Percentiles rank a stretch among this genome's conserved stretches.
phyloP scores from a whole-genome alignment of 2,888 invertebrate genomes.

The Germaria angustata region DNA sequence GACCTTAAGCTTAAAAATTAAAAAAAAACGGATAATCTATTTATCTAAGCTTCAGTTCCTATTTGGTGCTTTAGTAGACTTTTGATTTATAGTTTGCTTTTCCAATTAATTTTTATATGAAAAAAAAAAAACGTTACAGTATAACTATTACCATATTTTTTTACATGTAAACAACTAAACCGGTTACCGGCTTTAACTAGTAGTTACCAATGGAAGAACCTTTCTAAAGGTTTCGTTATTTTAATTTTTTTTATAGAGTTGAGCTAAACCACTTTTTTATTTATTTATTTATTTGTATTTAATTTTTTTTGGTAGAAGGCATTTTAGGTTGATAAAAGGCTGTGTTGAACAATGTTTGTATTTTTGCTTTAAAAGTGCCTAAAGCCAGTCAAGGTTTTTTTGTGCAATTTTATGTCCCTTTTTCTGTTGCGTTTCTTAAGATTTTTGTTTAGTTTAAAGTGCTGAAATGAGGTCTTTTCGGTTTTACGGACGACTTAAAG shows the following conservation, averaged over 20 bases:
- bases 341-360: slow-evolving; percentile 6
- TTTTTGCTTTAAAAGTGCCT: slow-evolving; percentile 27
- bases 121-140: not conserved
- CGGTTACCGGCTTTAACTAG: slow-evolving; percentile 53
- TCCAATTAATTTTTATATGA: too few species aligned
- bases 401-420: slow-evolving; percentile 15
- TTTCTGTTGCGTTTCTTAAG: slow-evolving; percentile 3
- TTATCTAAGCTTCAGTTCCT: too few species aligned
- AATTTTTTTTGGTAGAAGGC: not conserved
- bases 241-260: not conserved
- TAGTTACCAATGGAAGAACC: slow-evolving; percentile 24
- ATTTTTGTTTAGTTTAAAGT: not conserved
- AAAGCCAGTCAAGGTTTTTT: slow-evolving; percentile 36
- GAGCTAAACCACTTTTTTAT: slow-evolving; percentile 50
- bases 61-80: too few species aligned
- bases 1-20: too few species aligned
- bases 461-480: not conserved
- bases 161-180: slow-evolving; percentile 42
- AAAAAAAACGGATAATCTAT: too few species aligned
- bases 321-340: slow-evolving; percentile 12
- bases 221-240: slow-evolving; percentile 30
- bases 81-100: not conserved
- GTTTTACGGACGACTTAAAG: slow-evolving; percentile 24
- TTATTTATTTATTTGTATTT: too few species aligned
- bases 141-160: not conserved